Evolutionary conservation across 2,888 invertebrate species (phyloP).

Genomic region (Heterodera filipjevi): DNA sequence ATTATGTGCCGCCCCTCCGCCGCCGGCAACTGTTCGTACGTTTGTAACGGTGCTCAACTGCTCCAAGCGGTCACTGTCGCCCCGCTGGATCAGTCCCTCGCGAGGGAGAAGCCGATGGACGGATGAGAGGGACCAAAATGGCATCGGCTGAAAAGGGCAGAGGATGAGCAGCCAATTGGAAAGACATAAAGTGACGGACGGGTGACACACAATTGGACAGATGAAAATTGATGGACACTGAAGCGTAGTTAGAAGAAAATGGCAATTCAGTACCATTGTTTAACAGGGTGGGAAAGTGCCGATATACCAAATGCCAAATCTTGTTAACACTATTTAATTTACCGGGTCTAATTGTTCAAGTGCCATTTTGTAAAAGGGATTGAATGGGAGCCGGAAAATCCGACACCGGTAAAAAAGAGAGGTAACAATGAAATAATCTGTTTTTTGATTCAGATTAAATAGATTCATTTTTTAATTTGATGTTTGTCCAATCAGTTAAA

Average conservation of each 20-base stretch:
- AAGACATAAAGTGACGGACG: not conserved
- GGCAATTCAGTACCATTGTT: no score
- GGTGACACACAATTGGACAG: not conserved
- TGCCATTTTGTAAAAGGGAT: not conserved
- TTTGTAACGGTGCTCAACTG: slow-evolving; percentile 79
- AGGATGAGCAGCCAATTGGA: not conserved
- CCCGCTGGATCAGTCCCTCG: slow-evolving; percentile 80
- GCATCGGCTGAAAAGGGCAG: not conserved
- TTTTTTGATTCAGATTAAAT: no score
- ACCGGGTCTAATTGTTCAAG: no score
- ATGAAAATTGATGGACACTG: slow-evolving; percentile 6
- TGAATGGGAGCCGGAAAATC: not conserved
- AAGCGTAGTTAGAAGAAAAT: no score
- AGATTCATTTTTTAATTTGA: no score
- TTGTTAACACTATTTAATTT: no score
- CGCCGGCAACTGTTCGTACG: slow-evolving; percentile 87
- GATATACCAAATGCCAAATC: no score
- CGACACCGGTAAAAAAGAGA: not conserved
- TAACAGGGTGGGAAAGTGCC: no score
- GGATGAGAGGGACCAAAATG: slow-evolving; percentile 1
- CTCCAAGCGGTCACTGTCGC: slow-evolving; percentile 91
- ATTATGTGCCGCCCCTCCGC: slow-evolving; percentile 70
- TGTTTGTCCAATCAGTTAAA: no score
- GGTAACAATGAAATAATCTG: no score
- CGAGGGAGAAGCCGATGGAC: slow-evolving; percentile 7